Base-by-base conservation (phyloP, 2,797 vertebrate genomes). In the Huso huso region DNA sequence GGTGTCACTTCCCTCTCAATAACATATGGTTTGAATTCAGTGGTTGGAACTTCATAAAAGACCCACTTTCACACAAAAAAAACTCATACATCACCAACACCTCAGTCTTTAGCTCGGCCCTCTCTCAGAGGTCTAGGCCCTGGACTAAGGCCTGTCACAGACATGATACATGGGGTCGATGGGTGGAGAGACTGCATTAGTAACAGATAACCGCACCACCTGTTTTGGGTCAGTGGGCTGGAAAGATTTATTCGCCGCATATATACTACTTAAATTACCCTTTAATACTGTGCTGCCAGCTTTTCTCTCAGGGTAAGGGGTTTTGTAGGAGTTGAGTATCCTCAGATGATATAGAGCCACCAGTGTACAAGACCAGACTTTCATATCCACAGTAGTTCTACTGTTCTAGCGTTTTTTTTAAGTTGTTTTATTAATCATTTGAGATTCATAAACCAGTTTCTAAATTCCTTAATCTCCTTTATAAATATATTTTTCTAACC, bases 171-270 rank as follows among this genome's bases (percentile, higher is more conserved):
- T 1, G 37, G 62, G 51, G 63, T 63, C 10, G n/a, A 63, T 13
- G 65, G 69, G 69, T 72, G 70, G 76, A 72, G 71, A 75, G 73
- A 63, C 66, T 71, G 65, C 49, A 71, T 77, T 83, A 66, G 70
- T 71, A 74, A 76, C 71, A 73, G 71, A 77, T 79, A 83, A 79
- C 68, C 60, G 66, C 48, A 82, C 76, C 81, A 79, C 72, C 76
- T 82, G 80, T 69, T 68, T 49, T 59, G 68, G 68, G 51, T 2
- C 48, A 53, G 7, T 10, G 18, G 48, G 37, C 37, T 57, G 53
- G n/a, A 50, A 68, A 48, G 55, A 68, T 7, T 66, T 9, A 70
- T 71, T 62, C 23, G 64, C 51, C 59, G 61, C 48, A 53, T 65
- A 49, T 51, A 15, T 18, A 48, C 51, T 13, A 15, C 55, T 58